Evolutionary conservation across 2,888 invertebrate species (phyloP).

Genomic region (Eurytoma adleriae): DNA sequence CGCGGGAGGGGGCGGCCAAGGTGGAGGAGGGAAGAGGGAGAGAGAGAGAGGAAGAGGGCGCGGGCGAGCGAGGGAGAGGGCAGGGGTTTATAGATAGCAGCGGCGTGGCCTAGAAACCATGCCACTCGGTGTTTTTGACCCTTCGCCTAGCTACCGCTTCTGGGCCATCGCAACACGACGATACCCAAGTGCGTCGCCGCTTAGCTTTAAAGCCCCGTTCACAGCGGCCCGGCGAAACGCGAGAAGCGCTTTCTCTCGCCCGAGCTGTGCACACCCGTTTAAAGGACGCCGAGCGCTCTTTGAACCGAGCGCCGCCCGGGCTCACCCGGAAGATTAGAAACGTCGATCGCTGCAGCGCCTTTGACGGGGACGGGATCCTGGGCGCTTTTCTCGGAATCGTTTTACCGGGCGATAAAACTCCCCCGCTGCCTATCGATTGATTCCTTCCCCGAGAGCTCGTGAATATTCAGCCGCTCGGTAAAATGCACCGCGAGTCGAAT

Average conservation of each 20-base stretch:
- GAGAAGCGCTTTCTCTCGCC: background rate
- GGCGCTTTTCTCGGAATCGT: too few relatives aligned
- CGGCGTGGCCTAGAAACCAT: constrained; percentile 76
- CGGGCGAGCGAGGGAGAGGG: constrained; percentile 60
- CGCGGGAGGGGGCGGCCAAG: constrained; percentile 52
- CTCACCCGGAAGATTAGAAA: too few relatives aligned
- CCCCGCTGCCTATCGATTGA: too few relatives aligned
- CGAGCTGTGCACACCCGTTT: background rate
- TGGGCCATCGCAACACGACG: constrained; percentile 74
- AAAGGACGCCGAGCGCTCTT: too few relatives aligned
- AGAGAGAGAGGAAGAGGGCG: constrained; percentile 55
- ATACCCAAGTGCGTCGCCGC: constrained; percentile 10
- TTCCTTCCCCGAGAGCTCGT: too few relatives aligned
- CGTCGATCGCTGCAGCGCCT: background rate
- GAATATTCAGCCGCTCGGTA: too few relatives aligned
- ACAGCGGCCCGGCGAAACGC: background rate
- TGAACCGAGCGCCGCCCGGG: too few relatives aligned
- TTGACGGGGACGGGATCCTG: background rate
- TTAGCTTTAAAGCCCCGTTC: constrained; percentile 21
- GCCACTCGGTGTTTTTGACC: constrained; percentile 76
- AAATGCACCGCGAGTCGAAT: too few relatives aligned
- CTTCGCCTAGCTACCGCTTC: constrained; percentile 76
- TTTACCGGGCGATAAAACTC: too few relatives aligned
- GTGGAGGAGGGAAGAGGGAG: constrained; percentile 44
- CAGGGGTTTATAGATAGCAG: constrained; percentile 76